phyloP scores from a whole-genome alignment of 2,888 invertebrate genomes.

The Phrixothrix hirtus region DNA sequence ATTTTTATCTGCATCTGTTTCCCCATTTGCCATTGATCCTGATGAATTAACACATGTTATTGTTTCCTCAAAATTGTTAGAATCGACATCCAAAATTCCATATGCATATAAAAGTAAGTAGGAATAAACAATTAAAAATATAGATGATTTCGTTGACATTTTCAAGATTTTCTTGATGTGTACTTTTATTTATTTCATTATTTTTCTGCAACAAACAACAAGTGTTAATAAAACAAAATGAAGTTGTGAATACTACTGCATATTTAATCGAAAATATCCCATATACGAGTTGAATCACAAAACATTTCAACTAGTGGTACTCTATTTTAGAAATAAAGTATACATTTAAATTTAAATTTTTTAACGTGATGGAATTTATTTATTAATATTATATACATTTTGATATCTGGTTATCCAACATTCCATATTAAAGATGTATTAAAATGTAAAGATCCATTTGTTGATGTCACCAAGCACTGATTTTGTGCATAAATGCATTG shows the following conservation, averaged over 20 bases:
- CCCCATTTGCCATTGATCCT: constrained; percentile 45
- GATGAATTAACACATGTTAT: constrained; percentile 45
- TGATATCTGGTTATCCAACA: no score
- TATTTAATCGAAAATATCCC: no score
- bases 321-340: no score
- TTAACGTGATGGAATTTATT: no score
- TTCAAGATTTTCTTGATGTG: neutral
- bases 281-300: no score
- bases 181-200: neutral
- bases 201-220: neutral
- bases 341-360: no score
- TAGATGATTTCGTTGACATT: neutral
- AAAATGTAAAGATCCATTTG: no score
- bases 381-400: no score
- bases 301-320: no score
- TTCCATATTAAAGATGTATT: no score
- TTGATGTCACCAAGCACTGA: no score
- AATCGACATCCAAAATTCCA: constrained; percentile 19
- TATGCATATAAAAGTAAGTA: constrained; percentile 6
- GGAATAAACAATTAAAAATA: constrained; percentile 11
- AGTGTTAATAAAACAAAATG: neutral
- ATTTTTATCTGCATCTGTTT: constrained; percentile 36
- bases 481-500: no score
- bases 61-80: constrained; percentile 27
- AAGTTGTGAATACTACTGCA: neutral